phyloP scores from a whole-genome alignment of 1,140 invertebrate genomes.

The Ruditapes philippinarum region DNA sequence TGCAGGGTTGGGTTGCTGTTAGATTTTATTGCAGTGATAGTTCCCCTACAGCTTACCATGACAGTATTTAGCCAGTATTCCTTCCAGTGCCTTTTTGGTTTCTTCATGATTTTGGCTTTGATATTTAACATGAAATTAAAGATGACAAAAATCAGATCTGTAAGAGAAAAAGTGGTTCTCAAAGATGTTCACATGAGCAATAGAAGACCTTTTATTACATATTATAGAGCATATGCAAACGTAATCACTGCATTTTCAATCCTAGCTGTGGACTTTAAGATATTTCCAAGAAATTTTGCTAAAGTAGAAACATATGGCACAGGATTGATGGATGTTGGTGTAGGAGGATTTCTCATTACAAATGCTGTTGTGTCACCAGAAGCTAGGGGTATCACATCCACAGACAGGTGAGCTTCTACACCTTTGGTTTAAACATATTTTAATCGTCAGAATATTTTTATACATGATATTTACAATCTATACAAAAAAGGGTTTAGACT shows the following conservation, averaged over 20 bases:
- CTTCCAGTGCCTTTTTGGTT: slow-evolving; percentile 49
- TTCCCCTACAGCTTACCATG: slow-evolving; percentile 69
- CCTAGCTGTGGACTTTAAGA: slow-evolving; percentile 96
- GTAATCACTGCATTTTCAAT: slow-evolving; percentile 94
- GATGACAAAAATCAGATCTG: slow-evolving; percentile 25
- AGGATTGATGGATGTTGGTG: slow-evolving; percentile 97
- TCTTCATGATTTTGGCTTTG: slow-evolving; percentile 32
- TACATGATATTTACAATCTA: too few species aligned
- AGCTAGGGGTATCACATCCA: slow-evolving; percentile 81
- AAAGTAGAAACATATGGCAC: slow-evolving; percentile 96
- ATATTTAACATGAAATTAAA: slow-evolving; percentile 25
- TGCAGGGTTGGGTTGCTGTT: slow-evolving; percentile 58
- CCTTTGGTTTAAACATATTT: too few species aligned
- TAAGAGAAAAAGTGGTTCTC: background rate
- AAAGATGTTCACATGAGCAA: slow-evolving; percentile 57
- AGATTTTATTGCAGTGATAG: slow-evolving; percentile 58
- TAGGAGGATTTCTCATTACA: slow-evolving; percentile 95
- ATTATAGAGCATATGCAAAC: slow-evolving; percentile 89
- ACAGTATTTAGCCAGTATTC: slow-evolving; percentile 61
- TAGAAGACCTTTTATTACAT: slow-evolving; percentile 81
- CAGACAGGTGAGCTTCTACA: slow-evolving; percentile 63
- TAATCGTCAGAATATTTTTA: too few species aligned
- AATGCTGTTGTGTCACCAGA: slow-evolving; percentile 93
- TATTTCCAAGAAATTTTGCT: slow-evolving; percentile 93
- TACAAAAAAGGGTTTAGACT: too few species aligned